Base-by-base conservation (phyloP, 2,797 vertebrate genomes). In the Acropternis orthonyx region DNA sequence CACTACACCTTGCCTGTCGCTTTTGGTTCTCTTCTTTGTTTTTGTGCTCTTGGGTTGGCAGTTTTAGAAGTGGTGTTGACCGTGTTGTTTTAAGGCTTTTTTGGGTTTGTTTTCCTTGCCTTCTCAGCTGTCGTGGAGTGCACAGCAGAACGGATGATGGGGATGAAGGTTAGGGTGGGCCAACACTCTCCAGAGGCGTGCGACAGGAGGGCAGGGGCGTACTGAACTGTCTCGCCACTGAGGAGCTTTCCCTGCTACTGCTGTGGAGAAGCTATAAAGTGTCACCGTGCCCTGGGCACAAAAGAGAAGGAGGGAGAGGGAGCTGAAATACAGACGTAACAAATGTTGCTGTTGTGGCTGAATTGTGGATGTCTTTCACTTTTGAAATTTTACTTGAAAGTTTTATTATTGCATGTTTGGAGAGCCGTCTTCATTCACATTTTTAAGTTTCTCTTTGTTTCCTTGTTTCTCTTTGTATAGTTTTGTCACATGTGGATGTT, bases 181-280 rank as follows among this genome's bases (percentile, higher is more conserved):
- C 5, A 9, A 21, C 48, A 82, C 30, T 13, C 18, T 67, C 27
- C 62, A 41, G 52, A 71, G 21, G 23, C 18, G 27, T 1, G 9
- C 11, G 28, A 13, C 0, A 0, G 30, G 37, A 56, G 51, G 39
- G 66, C 26, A 34, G 26, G n/a, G 34, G 61, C 37, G 4, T 52
- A 13, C 10, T 0, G 3, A 69, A 16, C 26, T 41, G 22, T 32
- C 12, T 24, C 55, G 20, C 39, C 66, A 26, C 54, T 72, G 55
- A 56, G 43, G 9, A 36, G 7, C 39, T 84, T 79, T 67, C 32
- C 46, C 27, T 54, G 26, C 39, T 48, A 7, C 36, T 43, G 48
- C 46, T 11, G 6, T 39, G 32, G 36, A 44, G 49, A 73, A 71
- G 16, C 39, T 74, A 10, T 46, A 1, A 54, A 74, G 30, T 24